Conservation (phyloP, 2,888 invertebrate genomes). For the Hirudinaria manillensis region DNA sequence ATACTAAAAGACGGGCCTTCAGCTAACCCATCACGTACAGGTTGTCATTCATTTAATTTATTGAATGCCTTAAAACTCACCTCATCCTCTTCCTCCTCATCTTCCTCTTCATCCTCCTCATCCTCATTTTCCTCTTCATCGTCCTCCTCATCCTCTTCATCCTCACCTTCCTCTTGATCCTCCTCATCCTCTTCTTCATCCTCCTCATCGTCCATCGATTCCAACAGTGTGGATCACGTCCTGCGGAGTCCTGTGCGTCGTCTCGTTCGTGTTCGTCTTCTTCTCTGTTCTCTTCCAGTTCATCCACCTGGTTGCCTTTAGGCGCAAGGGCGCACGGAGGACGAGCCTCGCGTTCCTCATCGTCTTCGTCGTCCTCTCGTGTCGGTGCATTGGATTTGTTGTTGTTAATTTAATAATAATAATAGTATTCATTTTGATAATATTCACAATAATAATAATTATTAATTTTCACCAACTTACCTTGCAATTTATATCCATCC, state of each 20-base stretch:
- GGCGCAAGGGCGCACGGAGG: neutral
- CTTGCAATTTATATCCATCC: conserved; percentile 37
- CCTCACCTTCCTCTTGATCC: too few relatives aligned
- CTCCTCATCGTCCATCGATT: too few relatives aligned
- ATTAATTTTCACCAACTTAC: too few relatives aligned
- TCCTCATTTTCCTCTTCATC: too few relatives aligned
- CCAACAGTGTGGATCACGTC: neutral
- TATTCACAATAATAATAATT: neutral
- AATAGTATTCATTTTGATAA: neutral
- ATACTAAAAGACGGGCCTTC: too few relatives aligned
- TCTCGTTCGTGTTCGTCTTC: conserved; percentile 12
- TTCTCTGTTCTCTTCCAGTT: neutral
- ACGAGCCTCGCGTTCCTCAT: neutral
- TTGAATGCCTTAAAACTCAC: too few relatives aligned
- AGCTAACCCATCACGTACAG: too few relatives aligned
- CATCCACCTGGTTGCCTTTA: conserved; percentile 1
- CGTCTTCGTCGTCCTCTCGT: neutral
- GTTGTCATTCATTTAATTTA: too few relatives aligned
- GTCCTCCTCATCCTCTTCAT: too few relatives aligned
- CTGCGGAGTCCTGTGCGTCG: neutral
- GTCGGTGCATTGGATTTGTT: neutral
- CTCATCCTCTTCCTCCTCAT: too few relatives aligned
- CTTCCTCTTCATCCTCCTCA: too few relatives aligned
- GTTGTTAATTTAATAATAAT: neutral
- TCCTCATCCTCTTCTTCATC: too few relatives aligned